Conservation (phyloP, 2,113 vertebrate species). For the Strix aluco region DNA sequence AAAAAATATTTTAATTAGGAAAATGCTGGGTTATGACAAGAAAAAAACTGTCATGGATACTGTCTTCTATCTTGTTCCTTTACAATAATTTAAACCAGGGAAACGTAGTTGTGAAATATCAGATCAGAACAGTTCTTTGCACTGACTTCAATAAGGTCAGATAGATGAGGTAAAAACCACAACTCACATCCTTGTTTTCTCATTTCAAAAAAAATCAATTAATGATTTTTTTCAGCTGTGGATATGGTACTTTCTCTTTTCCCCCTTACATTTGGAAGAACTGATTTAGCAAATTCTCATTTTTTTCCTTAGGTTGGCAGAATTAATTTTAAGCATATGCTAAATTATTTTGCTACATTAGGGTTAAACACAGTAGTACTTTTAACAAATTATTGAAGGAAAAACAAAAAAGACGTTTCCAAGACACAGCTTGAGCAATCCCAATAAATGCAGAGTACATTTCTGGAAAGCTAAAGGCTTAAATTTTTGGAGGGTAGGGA, state of each 20-base stretch:
- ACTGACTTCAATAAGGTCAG: neutral
- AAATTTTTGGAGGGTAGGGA: neutral
- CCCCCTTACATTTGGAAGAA: neutral
- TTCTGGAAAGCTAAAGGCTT: slow-evolving; percentile 28
- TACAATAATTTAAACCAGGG: neutral
- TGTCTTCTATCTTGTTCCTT: neutral
- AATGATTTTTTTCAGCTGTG: neutral
- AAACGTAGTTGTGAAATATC: neutral
- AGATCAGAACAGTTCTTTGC: neutral
- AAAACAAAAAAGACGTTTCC: neutral
- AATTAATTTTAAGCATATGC: neutral
- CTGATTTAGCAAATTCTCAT: neutral
- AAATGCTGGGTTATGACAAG: neutral
- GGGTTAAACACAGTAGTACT: neutral
- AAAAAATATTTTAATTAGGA: neutral
- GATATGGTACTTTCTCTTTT: neutral
- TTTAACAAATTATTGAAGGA: neutral
- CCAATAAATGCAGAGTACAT: neutral
- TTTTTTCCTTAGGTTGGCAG: neutral
- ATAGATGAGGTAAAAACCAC: neutral
- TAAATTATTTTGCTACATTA: neutral
- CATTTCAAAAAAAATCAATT: neutral
- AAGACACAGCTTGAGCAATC: neutral
- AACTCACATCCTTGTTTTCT: neutral
- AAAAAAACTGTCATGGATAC: neutral